Conservation (phyloP, 1,140 invertebrate genomes). For the Frieseomelitta varia region DNA sequence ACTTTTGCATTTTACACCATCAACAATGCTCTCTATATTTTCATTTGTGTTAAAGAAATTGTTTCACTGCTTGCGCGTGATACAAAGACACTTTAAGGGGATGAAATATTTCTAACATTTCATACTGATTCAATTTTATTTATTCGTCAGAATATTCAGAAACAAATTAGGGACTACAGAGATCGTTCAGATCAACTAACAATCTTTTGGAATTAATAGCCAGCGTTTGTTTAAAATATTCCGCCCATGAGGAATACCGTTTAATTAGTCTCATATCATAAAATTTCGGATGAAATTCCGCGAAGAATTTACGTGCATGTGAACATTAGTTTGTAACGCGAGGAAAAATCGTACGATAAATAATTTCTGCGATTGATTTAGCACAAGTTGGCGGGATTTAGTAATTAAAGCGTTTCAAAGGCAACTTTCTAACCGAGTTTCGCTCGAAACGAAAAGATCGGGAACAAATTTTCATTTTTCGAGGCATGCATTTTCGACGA, state of each 20-base stretch:
- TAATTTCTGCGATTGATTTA: background rate
- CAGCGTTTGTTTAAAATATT: background rate
- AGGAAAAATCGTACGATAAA: constrained; percentile 2
- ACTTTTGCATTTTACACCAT: too few species aligned
- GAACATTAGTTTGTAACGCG: background rate
- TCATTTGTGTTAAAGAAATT: background rate
- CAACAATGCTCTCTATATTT: background rate
- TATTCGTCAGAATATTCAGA: background rate
- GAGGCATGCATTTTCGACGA: too few species aligned
- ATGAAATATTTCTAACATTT: too few species aligned
- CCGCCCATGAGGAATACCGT: background rate
- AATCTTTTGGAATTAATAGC: background rate
- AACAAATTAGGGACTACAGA: background rate
- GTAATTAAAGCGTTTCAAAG: background rate
- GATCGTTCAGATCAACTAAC: background rate
- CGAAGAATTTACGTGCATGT: background rate
- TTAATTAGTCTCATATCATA: background rate
- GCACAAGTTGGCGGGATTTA: background rate
- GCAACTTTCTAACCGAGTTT: constrained; percentile 11
- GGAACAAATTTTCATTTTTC: constrained; percentile 1
- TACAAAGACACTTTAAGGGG: background rate
- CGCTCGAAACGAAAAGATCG: background rate
- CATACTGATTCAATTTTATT: too few species aligned
- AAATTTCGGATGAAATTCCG: background rate
- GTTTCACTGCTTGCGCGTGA: background rate